Base-by-base conservation (phyloP, 2,888 invertebrate genomes). In the Morpho helenor region DNA sequence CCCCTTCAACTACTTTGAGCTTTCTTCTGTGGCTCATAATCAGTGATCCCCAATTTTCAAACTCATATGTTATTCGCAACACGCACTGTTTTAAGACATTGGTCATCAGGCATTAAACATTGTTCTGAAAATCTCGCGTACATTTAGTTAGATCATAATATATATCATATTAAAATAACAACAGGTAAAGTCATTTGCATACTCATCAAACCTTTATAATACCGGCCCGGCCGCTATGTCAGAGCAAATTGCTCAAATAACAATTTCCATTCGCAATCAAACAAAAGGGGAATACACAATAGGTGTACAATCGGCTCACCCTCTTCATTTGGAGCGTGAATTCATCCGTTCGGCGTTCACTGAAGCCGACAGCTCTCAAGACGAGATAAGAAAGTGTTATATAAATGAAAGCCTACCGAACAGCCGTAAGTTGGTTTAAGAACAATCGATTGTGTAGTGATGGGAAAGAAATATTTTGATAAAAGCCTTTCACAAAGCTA, bases 351-450 rank as follows among this genome's bases (percentile, higher is more conserved):
- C 61, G 54, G 58, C 40, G 46, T 39, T 64, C 60, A 57, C 65
- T 61, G 63, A 64, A 62, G 67, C 69, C 65, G 67, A 69, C 71
- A 67, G 66, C 68, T 66, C 71, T 71, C 72, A 70, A 73, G 69
- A 52, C 40, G 49, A 77, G 80, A 80, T 80, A 80, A 81, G 77
- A 77, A 76, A 76, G 54, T 71, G 75, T 80, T 78, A 80, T 74
- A 77, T 80, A 80, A 76, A 80, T 79, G 77, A 79, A 77, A 73
- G 75, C 77, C 74, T 72, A 71, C 75, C 69, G 64, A 52, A 50
- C 56, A 56, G 56, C 56, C 60, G 60, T 57, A 55, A 55, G 48
- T 56, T 58, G 53, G 41, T 49, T 49, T 58, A 8, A 53, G 16
- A 52, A 48, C 49, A 41, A 49, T 51, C 56, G 42, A 57, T 57